These are phyloP conservation scores for Dryocosmus kuriphilus DNA, from an alignment of 2,888 invertebrate genomes.

Conservation along the genomic window DNA sequence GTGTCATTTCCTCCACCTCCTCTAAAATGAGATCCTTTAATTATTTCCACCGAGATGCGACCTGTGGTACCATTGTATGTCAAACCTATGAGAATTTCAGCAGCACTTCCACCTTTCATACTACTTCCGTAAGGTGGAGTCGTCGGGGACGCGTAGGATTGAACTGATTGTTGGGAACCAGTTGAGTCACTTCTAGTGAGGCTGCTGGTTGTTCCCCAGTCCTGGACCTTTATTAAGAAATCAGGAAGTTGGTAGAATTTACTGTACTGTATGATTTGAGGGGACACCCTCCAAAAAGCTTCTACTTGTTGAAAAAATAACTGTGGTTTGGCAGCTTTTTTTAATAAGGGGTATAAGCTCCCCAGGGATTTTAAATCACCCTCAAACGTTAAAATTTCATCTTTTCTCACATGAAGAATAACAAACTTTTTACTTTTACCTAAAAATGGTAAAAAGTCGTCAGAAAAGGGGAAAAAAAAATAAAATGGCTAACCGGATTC, in stretches of 20 bases:
- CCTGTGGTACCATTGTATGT: conserved; percentile 97
- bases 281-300: too few species aligned
- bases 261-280: neutral
- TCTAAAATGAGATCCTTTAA: conserved; percentile 87
- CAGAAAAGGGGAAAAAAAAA: too few species aligned
- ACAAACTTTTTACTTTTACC: too few species aligned
- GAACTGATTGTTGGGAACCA: conserved; percentile 93
- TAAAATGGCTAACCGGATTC: too few species aligned
- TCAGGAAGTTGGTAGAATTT: neutral
- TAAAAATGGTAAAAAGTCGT: too few species aligned
- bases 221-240: conserved; percentile 63
- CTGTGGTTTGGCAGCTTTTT: too few species aligned
- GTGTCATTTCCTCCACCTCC: conserved; percentile 73
- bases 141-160: conserved; percentile 76
- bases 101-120: conserved; percentile 92
- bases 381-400: too few species aligned
- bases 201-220: conserved; percentile 75
- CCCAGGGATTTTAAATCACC: too few species aligned
- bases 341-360: too few species aligned
- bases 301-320: too few species aligned
- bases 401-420: too few species aligned
- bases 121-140: conserved; percentile 74
- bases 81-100: conserved; percentile 92
- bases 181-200: conserved; percentile 95
- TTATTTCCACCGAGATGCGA: conserved; percentile 93